These are phyloP conservation scores for Caenorhabditis inopinata DNA, from an alignment of 1,140 invertebrate species.

Conservation along the genomic window DNA sequence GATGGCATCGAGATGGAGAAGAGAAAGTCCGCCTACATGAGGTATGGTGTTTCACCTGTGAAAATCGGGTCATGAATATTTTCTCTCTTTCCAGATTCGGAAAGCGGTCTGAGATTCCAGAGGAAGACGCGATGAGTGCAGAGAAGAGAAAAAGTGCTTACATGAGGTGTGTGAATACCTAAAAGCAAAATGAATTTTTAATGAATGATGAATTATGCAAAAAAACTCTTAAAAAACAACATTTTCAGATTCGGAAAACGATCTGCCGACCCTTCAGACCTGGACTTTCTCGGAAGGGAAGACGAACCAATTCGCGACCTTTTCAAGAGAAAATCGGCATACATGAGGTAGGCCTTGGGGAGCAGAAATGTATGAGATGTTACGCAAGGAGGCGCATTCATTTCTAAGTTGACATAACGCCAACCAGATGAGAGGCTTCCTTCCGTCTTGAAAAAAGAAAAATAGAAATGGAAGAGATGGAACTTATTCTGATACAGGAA, in stretches of 20 bases:
- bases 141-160: constrained; percentile 47
- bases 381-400: neutral
- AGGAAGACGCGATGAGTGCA: neutral
- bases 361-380: neutral
- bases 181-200: neutral
- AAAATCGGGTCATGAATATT: neutral
- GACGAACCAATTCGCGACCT: neutral
- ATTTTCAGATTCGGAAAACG: constrained; percentile 20
- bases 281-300: neutral
- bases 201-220: neutral
- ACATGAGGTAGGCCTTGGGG: neutral
- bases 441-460: no score
- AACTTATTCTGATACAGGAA: no score
- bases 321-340: constrained; percentile 26
- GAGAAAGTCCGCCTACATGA: constrained; percentile 40
- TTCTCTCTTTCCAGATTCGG: neutral
- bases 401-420: constrained; percentile 30
- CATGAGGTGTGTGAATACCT: constrained; percentile 43
- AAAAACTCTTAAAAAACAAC: neutral
- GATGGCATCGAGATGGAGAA: constrained; percentile 23
- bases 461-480: no score
- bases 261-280: neutral
- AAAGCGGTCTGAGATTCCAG: neutral
- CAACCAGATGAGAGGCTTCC: no score
- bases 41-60: constrained; percentile 23